Percentiles rank a stretch among this genome's conserved stretches.
Conservation (phyloP, 2,888 invertebrate genomes). For the Ceriagrion tenellum region DNA sequence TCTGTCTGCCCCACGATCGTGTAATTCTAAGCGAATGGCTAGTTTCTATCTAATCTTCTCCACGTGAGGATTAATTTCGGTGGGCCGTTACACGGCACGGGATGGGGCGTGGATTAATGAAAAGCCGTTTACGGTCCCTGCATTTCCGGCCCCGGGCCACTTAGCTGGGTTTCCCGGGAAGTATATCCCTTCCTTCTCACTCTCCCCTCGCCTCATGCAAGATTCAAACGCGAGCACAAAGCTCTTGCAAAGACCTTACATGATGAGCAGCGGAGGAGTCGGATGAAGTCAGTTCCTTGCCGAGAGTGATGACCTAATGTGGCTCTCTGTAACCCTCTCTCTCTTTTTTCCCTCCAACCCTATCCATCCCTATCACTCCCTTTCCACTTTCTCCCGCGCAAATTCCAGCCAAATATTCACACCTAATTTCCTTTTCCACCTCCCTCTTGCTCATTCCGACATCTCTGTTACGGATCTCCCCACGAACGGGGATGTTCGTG, state of each 20-base stretch:
- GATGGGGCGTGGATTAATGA: constrained; percentile 46
- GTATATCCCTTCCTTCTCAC: not conserved
- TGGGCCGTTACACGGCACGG: not conserved
- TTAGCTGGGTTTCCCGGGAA: not conserved
- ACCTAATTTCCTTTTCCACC: not conserved
- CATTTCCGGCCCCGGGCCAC: constrained; percentile 56
- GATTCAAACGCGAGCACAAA: not conserved
- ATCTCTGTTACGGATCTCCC: not conserved
- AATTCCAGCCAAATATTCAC: no score
- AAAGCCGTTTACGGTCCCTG: constrained; percentile 56
- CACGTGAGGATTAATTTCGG: not conserved
- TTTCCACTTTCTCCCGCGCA: no score
- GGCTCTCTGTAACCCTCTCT: not conserved
- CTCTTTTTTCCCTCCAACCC: no score
- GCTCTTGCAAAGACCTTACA: not conserved
- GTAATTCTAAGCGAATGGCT: not conserved
- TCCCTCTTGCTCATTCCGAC: not conserved
- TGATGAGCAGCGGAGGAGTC: not conserved
- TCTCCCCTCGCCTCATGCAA: not conserved
- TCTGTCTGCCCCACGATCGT: not conserved
- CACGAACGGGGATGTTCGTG: not conserved
- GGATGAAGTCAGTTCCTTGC: not conserved
- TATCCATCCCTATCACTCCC: no score
- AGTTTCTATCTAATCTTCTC: constrained; percentile 20
- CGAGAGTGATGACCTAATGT: not conserved